Percentiles rank a stretch among this genome's conserved stretches.
phyloP scores from a whole-genome alignment of 1,140 invertebrate species.

The Dryas iulia region DNA sequence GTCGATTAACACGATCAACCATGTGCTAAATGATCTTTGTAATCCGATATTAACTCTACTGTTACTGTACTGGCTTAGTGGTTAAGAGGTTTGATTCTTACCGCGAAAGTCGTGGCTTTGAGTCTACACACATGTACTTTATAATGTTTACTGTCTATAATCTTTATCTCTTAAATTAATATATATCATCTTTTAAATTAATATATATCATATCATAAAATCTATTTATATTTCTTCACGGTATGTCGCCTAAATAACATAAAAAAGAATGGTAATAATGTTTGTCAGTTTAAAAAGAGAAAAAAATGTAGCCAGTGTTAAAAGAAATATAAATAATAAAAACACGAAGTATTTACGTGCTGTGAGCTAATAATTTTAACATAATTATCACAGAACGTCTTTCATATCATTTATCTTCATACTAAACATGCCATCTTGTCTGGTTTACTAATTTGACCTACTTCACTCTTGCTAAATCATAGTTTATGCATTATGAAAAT shows the following conservation, averaged over 20 bases:
- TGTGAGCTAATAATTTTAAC: slow-evolving; percentile 3
- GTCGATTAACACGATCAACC: slow-evolving; percentile 2
- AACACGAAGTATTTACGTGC: neutral
- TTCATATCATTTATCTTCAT: slow-evolving; percentile 6
- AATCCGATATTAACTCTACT: neutral
- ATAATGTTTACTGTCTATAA: too few species aligned
- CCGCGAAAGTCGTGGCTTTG: neutral
- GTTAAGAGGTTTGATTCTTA: neutral
- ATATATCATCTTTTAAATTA: too few species aligned
- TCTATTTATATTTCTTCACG: neutral
- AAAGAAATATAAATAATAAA: neutral
- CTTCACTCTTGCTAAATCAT: neutral
- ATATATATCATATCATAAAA: too few species aligned
- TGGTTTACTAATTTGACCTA: slow-evolving; percentile 6
- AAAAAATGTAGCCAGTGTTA: neutral
- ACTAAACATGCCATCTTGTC: neutral
- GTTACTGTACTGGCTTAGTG: neutral
- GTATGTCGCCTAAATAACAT: neutral
- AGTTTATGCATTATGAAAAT: neutral
- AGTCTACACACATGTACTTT: too few species aligned
- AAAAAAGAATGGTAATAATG: neutral
- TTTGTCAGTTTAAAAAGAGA: neutral
- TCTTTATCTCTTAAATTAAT: too few species aligned
- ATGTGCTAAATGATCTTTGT: slow-evolving; percentile 6
- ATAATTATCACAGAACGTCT: neutral